These are phyloP conservation scores for Agrenia bidenticulata DNA, from an alignment of 2,888 invertebrate genomes.

Conservation along the genomic window DNA sequence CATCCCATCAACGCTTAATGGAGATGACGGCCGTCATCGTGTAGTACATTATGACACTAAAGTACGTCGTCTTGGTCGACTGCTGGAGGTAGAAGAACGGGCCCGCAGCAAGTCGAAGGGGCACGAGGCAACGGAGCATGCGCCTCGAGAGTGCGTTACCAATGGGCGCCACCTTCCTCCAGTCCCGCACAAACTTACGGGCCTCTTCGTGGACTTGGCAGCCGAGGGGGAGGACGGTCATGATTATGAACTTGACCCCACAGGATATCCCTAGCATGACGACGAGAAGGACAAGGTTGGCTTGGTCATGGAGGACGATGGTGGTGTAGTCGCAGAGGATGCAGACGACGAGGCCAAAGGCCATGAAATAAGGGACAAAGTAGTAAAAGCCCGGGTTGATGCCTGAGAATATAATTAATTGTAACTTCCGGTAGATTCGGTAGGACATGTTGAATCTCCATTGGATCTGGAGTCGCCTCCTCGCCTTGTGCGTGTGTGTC, in stretches of 20 bases:
- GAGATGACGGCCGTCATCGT: conserved; percentile 17
- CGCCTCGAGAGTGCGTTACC: conserved; percentile 2
- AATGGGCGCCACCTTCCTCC: conserved; percentile 3
- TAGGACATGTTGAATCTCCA: conserved; percentile 14
- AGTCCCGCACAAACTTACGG: neutral
- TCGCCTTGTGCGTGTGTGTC: neutral
- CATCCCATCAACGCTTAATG: neutral
- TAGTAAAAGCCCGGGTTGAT: conserved; percentile 2
- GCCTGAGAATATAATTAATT: conserved; percentile 13
- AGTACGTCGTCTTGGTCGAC: conserved; percentile 17
- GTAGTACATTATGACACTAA: conserved; percentile 20
- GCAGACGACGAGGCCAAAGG: conserved; percentile 8
- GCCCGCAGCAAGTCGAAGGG: conserved; percentile 9
- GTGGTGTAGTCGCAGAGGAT: conserved; percentile 15
- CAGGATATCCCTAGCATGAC: conserved; percentile 7
- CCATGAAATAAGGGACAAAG: conserved; percentile 16
- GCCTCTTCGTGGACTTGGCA: conserved; percentile 6
- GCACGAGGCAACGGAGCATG: neutral
- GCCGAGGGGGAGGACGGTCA: conserved; percentile 10
- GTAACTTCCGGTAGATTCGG: conserved; percentile 7
- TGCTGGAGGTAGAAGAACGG: conserved; percentile 8
- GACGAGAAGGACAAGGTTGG: neutral
- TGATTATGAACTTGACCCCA: conserved; percentile 14
- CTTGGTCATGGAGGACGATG: neutral
- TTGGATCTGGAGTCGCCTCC: conserved; percentile 8